Evolutionary conservation across 2,113 vertebrate species (phyloP).

Genomic region (Mastomys natalensis): DNA sequence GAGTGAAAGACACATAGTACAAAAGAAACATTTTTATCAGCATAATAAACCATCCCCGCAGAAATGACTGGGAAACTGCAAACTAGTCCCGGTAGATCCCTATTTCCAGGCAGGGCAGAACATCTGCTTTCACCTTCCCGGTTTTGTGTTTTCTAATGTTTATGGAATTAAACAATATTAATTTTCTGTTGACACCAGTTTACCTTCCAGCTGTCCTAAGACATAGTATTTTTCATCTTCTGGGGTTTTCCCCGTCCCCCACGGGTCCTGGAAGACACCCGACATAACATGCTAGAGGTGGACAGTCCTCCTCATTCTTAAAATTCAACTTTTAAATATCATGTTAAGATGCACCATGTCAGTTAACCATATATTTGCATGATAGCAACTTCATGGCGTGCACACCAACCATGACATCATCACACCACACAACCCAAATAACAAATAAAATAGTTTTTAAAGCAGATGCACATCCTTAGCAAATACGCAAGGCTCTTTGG

Average conservation of each 20-base stretch:
- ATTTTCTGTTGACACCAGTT: neutral
- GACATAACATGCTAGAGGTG: neutral
- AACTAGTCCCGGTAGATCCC: fast-evolving
- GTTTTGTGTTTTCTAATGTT: neutral
- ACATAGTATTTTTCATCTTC: neutral
- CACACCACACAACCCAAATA: neutral
- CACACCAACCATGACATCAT: no score
- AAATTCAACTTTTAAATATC: neutral
- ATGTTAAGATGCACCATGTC: neutral
- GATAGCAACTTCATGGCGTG: neutral
- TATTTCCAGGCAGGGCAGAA: neutral
- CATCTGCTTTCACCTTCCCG: neutral
- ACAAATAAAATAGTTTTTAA: neutral
- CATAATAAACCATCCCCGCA: neutral
- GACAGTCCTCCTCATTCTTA: neutral
- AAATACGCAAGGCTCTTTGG: neutral
- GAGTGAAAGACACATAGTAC: neutral
- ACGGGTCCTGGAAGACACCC: neutral
- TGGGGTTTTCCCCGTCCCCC: neutral
- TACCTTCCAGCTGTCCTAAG: neutral
- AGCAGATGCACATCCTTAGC: neutral
- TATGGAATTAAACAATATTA: neutral
- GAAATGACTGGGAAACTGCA: neutral
- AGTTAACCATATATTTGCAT: neutral
- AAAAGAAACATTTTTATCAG: neutral